phyloP scores from a whole-genome alignment of 1,140 invertebrate species.

The Zaprionus davidi region DNA sequence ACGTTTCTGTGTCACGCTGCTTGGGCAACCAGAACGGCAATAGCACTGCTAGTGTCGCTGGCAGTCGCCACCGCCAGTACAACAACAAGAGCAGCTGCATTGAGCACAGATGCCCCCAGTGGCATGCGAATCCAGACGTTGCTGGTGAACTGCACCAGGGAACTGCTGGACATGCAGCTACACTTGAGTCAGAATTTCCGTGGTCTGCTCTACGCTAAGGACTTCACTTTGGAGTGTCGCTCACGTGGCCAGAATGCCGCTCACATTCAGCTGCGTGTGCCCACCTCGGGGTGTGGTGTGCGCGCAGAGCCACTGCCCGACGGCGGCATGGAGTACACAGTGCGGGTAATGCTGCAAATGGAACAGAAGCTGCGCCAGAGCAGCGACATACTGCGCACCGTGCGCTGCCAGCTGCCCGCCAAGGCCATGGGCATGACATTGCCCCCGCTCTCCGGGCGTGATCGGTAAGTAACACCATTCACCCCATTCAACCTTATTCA shows the following conservation, averaged over 20 bases:
- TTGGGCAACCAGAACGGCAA: constrained; percentile 76
- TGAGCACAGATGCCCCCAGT: constrained; percentile 15
- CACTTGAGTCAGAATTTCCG: constrained; percentile 87
- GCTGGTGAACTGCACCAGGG: constrained; percentile 85
- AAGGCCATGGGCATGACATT: constrained; percentile 77
- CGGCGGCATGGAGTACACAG: constrained; percentile 86
- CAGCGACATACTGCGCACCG: constrained; percentile 87
- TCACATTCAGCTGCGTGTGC: constrained; percentile 86
- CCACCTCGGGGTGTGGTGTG: constrained; percentile 90
- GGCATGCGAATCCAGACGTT: constrained; percentile 64
- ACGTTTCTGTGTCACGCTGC: constrained; percentile 74
- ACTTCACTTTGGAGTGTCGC: constrained; percentile 88
- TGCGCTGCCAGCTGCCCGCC: constrained; percentile 85
- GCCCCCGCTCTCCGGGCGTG: constrained; percentile 44
- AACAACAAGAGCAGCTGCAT: constrained; percentile 12
- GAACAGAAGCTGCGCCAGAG: constrained; percentile 89
- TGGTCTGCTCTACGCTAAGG: constrained; percentile 89
- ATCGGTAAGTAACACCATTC: constrained; percentile 40
- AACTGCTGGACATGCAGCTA: constrained; percentile 86
- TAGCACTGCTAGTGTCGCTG: constrained; percentile 22
- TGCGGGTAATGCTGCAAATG: constrained; percentile 89
- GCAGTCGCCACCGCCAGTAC: constrained; percentile 7
- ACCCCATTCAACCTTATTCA: too few species aligned
- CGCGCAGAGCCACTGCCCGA: constrained; percentile 85
- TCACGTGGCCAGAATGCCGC: constrained; percentile 84